phyloP scores from a whole-genome alignment of 2,888 invertebrate genomes.

The Galeopsomyia nigrocyanea region DNA sequence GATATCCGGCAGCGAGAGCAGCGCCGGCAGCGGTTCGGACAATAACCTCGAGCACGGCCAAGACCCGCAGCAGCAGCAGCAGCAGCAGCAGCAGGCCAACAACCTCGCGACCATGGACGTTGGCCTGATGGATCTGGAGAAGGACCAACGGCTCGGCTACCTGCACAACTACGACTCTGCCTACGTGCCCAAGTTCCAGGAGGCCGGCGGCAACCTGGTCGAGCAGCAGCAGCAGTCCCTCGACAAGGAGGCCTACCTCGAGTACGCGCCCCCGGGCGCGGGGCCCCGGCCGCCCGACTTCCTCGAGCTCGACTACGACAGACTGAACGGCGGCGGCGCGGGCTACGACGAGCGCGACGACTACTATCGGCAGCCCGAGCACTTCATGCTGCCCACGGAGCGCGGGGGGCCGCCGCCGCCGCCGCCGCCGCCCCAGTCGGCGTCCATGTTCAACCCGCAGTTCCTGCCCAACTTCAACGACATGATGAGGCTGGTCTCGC shows the following conservation, averaged over 20 bases:
- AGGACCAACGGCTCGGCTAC: conserved; percentile 39
- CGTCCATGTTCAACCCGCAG: conserved; percentile 64
- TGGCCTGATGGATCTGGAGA: conserved; percentile 37
- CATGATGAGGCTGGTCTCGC: conserved; percentile 60
- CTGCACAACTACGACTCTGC: conserved; percentile 44
- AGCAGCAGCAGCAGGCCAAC: conserved; percentile 30
- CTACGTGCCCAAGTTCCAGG: conserved; percentile 41
- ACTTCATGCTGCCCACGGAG: conserved; percentile 58
- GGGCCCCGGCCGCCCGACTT: conserved; percentile 19
- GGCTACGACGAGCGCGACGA: conserved; percentile 41
- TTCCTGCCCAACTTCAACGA: conserved; percentile 66
- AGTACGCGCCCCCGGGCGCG: conserved; percentile 3
- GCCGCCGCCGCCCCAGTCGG: conserved; percentile 33
- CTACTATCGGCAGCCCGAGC: conserved; percentile 51
- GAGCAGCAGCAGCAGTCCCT: conserved; percentile 23
- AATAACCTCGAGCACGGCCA: conserved; percentile 47
- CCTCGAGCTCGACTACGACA: conserved; percentile 40
- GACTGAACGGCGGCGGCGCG: conserved; percentile 30
- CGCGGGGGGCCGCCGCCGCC: conserved; percentile 19
- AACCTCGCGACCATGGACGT: conserved; percentile 22
- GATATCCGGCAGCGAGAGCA: conserved; percentile 50
- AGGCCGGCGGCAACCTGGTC: background rate
- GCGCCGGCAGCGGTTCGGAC: conserved; percentile 48
- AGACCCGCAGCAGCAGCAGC: conserved; percentile 18
- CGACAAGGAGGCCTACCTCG: conserved; percentile 33